Percentiles rank a stretch among this genome's conserved stretches.
Conservation (phyloP, 2,888 invertebrate genomes). For the Catocala fraxini region DNA sequence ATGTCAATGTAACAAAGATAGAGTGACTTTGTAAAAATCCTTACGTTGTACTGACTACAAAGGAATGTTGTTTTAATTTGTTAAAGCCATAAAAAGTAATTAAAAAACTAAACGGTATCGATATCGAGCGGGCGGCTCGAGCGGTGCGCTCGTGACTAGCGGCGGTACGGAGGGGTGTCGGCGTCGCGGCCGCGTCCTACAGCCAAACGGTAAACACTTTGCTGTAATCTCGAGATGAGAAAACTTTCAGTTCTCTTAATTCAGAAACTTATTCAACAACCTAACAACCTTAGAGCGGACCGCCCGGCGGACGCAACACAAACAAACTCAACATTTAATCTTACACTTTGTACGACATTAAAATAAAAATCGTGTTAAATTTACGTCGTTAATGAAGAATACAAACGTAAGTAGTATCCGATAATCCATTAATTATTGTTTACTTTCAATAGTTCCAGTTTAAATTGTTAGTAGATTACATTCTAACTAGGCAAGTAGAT, state of each 20-base stretch:
- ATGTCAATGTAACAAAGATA: neutral
- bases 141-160: slow-evolving; percentile 28
- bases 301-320: slow-evolving; percentile 81
- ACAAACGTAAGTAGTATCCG: slow-evolving; percentile 14
- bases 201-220: slow-evolving; percentile 88
- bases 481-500: too few species aligned
- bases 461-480: too few species aligned
- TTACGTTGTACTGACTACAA: too few species aligned
- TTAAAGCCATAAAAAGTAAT: slow-evolving; percentile 12
- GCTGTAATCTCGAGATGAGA: slow-evolving; percentile 89
- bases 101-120: slow-evolving; percentile 31
- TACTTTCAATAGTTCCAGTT: too few species aligned
- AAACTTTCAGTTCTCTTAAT: slow-evolving; percentile 89
- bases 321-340: slow-evolving; percentile 85
- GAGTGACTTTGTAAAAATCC: too few species aligned
- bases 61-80: slow-evolving; percentile 4
- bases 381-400: slow-evolving; percentile 14
- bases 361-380: slow-evolving; percentile 56
- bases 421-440: too few species aligned
- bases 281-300: slow-evolving; percentile 87
- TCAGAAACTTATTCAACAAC: slow-evolving; percentile 88
- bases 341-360: slow-evolving; percentile 74
- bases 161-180: slow-evolving; percentile 51
- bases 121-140: slow-evolving; percentile 20
- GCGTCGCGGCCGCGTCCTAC: slow-evolving; percentile 79